These are phyloP conservation scores for Oxystoma pomonae DNA, from an alignment of 2,888 invertebrate genomes.

Conservation along the genomic window DNA sequence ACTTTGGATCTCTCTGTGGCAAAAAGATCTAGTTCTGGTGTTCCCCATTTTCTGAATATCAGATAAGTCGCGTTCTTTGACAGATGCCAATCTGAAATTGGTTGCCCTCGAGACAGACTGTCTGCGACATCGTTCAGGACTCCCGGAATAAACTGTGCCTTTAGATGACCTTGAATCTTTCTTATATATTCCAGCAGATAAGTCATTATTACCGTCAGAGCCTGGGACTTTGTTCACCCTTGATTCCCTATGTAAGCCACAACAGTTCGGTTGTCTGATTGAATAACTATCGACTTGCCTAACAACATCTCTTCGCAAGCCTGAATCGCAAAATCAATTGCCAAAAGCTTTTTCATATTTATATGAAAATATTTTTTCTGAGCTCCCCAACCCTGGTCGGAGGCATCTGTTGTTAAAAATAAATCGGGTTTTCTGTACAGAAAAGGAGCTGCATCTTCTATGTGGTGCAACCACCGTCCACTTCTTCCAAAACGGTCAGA, in stretches of 20 bases:
- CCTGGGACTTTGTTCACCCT: constrained; percentile 21
- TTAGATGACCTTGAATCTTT: too few species aligned
- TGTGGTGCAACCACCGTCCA: constrained; percentile 9
- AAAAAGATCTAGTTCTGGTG: background rate
- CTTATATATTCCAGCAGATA: constrained; percentile 14
- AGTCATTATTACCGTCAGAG: constrained; percentile 5
- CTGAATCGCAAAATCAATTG: constrained; percentile 15
- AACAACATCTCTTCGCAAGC: background rate
- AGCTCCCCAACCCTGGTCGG: constrained; percentile 15
- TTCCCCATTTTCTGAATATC: background rate
- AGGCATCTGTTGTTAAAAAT: constrained; percentile 7
- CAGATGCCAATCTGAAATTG: background rate
- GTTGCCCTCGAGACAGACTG: constrained; percentile 20
- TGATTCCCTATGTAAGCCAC: constrained; percentile 24
- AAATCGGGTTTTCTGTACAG: constrained; percentile 11
- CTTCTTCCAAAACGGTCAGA: constrained; percentile 4
- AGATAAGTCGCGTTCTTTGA: background rate
- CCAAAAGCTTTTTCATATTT: constrained; percentile 25
- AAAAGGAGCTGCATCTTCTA: constrained; percentile 2
- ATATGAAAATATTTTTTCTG: constrained; percentile 23
- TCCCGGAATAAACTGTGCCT: constrained; percentile 25
- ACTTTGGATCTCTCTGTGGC: background rate
- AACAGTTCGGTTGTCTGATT: constrained; percentile 25
- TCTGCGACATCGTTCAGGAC: constrained; percentile 26
- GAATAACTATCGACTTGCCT: constrained; percentile 17